A percentile compares a stretch with the other conserved stretches of the same genome.
These are phyloP conservation scores for Gambusia yucatana DNA, from an alignment of 2,797 vertebrate genomes.

Conservation along the genomic window DNA sequence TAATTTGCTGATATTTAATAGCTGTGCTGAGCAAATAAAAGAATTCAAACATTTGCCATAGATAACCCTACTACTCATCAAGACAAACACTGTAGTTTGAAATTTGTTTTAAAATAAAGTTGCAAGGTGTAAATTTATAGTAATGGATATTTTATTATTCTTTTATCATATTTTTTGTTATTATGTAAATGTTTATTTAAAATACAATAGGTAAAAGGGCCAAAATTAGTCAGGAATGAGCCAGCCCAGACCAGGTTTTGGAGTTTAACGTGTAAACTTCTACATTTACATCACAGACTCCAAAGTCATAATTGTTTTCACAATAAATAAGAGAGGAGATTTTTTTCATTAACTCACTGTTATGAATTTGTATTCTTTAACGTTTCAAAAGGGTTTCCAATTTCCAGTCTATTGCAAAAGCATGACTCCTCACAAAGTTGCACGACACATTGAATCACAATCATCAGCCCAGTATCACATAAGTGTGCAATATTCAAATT, in stretches of 20 bases:
- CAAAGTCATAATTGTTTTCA: constrained; percentile 6
- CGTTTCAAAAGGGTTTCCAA: background rate
- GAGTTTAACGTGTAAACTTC: background rate
- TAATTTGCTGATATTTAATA: background rate
- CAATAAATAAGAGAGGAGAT: constrained; percentile 8
- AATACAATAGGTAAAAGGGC: background rate
- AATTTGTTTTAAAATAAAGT: background rate
- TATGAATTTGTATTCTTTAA: constrained; percentile 7
- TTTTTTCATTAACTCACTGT: constrained; percentile 3
- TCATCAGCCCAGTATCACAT: too few species aligned
- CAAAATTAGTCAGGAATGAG: background rate
- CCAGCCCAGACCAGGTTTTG: constrained; percentile 4
- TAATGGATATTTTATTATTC: background rate
- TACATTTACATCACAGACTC: background rate
- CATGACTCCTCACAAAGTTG: background rate
- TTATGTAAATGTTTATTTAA: background rate
- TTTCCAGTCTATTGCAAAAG: background rate
- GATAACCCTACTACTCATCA: background rate
- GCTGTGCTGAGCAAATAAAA: background rate
- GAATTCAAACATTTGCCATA: background rate
- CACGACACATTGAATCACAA: too few species aligned
- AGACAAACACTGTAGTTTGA: background rate
- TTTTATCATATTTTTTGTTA: background rate
- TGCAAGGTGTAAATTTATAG: constrained; percentile 6
- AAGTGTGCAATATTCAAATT: background rate